A percentile compares a stretch with the other conserved stretches of the same genome.
Conservation (phyloP, 1,140 invertebrate species). For the Lasioglossum albipes region DNA sequence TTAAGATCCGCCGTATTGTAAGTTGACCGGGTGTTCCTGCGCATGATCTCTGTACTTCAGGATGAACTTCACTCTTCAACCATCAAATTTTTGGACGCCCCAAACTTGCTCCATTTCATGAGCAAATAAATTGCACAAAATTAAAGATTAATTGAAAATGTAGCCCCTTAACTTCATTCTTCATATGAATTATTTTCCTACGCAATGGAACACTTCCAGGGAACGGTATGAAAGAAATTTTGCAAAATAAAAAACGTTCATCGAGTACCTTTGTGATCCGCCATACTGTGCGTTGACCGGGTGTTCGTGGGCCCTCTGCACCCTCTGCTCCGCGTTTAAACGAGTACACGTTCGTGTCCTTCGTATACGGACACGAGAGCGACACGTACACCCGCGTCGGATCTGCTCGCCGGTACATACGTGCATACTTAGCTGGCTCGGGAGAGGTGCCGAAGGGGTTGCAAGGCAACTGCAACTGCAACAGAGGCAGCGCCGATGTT, state of each 20-base stretch:
- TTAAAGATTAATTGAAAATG: too few relatives aligned
- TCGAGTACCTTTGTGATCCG: too few relatives aligned
- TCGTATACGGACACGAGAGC: constrained; percentile 5
- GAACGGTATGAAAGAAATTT: too few relatives aligned
- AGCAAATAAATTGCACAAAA: too few relatives aligned
- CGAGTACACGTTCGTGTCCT: constrained; percentile 28
- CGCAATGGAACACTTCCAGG: too few relatives aligned
- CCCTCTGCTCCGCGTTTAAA: not conserved
- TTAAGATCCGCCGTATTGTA: not conserved
- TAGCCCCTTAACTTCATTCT: too few relatives aligned
- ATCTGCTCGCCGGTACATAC: constrained; percentile 34
- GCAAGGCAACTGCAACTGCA: constrained; percentile 53
- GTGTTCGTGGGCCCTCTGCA: not conserved
- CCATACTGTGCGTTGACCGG: not conserved
- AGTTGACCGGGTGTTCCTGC: not conserved
- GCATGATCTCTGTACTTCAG: not conserved
- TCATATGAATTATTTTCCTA: too few relatives aligned
- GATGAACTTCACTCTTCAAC: too few relatives aligned
- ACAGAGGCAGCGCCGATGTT: constrained; percentile 57
- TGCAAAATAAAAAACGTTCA: too few relatives aligned
- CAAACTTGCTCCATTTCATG: too few relatives aligned
- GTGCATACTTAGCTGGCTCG: constrained; percentile 48
- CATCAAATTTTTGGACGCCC: too few relatives aligned
- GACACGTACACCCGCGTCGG: constrained; percentile 45
- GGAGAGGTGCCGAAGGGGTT: constrained; percentile 52